These are phyloP conservation scores for Echiichthys vipera DNA, from an alignment of 2,797 vertebrate species.

Conservation along the genomic window DNA sequence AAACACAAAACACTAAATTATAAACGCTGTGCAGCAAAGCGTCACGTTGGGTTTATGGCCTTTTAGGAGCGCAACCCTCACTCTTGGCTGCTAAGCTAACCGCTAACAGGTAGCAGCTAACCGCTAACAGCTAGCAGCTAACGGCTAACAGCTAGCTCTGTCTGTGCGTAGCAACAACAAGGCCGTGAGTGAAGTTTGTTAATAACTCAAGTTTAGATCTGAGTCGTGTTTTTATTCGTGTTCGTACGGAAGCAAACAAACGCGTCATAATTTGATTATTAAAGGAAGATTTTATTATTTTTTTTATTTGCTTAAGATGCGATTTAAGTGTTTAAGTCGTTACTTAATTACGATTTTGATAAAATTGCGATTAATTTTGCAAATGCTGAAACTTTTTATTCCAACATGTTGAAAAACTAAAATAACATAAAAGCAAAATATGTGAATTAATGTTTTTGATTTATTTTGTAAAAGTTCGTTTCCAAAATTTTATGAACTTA, in stretches of 20 bases:
- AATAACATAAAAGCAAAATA: neutral
- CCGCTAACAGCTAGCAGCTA: neutral
- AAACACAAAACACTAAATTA: conserved; percentile 83
- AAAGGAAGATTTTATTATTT: too few relatives aligned
- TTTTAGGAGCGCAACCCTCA: conserved; percentile 77
- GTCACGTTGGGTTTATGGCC: conserved; percentile 88
- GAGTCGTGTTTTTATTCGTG: neutral
- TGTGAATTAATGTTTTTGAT: neutral
- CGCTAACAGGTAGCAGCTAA: neutral
- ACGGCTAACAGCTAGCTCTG: conserved; percentile 29
- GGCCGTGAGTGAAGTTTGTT: conserved; percentile 66
- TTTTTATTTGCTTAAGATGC: too few relatives aligned
- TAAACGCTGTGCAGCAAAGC: conserved; percentile 88
- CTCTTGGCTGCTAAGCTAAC: conserved; percentile 83
- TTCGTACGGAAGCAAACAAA: conserved; percentile 37
- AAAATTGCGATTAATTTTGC: too few relatives aligned
- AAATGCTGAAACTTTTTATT: too few relatives aligned
- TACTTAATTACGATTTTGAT: too few relatives aligned
- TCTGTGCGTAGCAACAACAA: conserved; percentile 91
- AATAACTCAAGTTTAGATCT: neutral
- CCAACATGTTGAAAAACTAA: too few relatives aligned
- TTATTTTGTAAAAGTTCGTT: neutral
- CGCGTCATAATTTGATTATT: too few relatives aligned
- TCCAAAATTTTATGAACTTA: neutral
- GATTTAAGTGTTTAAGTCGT: too few relatives aligned